Evolutionary conservation across 2,888 invertebrate species (phyloP).

Genomic region (Caenorhabditis uteleia): DNA sequence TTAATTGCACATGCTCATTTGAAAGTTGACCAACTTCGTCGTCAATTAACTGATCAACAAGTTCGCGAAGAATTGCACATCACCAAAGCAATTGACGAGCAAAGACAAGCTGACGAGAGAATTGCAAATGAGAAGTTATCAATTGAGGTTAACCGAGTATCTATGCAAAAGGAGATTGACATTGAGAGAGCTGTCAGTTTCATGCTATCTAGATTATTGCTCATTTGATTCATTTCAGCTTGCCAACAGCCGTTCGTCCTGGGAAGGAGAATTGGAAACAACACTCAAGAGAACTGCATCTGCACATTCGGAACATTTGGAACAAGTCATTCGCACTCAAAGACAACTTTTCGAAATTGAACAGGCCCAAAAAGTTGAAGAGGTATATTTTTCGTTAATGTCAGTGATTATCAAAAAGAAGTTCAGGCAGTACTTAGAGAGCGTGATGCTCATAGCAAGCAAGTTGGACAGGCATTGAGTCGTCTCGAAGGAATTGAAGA

Average conservation of each 20-base stretch:
- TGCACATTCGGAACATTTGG: constrained; percentile 80
- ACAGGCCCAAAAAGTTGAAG: constrained; percentile 73
- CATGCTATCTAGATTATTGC: too few species aligned
- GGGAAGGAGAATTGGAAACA: constrained; percentile 77
- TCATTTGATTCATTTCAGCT: constrained; percentile 21
- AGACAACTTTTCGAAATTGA: constrained; percentile 75
- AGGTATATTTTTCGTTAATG: constrained; percentile 20
- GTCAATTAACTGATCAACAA: constrained; percentile 79
- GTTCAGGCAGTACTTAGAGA: constrained; percentile 76
- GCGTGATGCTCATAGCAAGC: constrained; percentile 77
- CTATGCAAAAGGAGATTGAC: constrained; percentile 45
- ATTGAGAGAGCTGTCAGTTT: constrained; percentile 53
- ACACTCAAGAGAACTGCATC: constrained; percentile 85
- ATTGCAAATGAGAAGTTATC: constrained; percentile 75
- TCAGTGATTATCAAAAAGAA: too few species aligned
- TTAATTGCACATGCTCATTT: constrained; percentile 82
- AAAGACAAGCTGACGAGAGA: constrained; percentile 75
- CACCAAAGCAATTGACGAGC: constrained; percentile 76
- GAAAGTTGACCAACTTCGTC: constrained; percentile 79
- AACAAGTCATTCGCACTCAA: constrained; percentile 75
- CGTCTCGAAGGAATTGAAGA: constrained; percentile 81
- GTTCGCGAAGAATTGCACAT: constrained; percentile 77
- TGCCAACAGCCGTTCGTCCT: constrained; percentile 53
- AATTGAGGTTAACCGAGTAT: constrained; percentile 75
- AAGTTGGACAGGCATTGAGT: constrained; percentile 80